phyloP scores from a whole-genome alignment of 2,888 invertebrate species.

The Schrankia costaestrigalis region DNA sequence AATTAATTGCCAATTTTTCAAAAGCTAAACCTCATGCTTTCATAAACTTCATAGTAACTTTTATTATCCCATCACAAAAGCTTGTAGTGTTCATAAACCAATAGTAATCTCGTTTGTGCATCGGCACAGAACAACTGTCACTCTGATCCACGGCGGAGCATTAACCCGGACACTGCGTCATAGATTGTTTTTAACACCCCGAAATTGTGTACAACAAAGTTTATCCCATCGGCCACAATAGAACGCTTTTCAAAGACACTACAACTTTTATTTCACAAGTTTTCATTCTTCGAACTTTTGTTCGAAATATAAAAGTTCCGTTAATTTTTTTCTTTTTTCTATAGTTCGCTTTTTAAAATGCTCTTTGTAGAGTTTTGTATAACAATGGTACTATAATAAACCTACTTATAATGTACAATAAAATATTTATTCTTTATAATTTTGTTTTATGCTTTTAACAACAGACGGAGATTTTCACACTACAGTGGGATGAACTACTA shows the following conservation, averaged over 20 bases:
- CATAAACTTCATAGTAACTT: no score
- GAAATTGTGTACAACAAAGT: conserved; percentile 61
- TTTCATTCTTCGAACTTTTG: conserved; percentile 23
- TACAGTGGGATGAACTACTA: no score
- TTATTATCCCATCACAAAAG: no score
- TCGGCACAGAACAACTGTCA: conserved; percentile 34
- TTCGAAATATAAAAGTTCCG: conserved; percentile 20
- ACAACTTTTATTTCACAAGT: conserved; percentile 30
- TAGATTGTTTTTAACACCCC: conserved; percentile 60
- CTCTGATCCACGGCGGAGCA: conserved; percentile 34
- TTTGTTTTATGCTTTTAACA: no score
- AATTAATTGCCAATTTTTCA: no score
- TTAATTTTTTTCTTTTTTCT: conserved; percentile 24
- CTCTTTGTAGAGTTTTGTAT: conserved; percentile 21
- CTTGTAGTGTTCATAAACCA: background rate
- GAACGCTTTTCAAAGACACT: conserved; percentile 28
- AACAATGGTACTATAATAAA: no score
- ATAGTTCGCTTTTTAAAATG: conserved; percentile 15
- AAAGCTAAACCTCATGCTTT: no score
- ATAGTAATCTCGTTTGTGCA: conserved; percentile 17
- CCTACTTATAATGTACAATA: no score
- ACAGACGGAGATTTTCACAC: no score
- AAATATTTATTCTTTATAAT: no score
- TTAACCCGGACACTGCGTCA: conserved; percentile 50
- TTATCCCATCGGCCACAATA: conserved; percentile 31